Evolutionary conservation across 2,113 vertebrate genomes (phyloP).

Genomic region (Nothocercus julius): DNA sequence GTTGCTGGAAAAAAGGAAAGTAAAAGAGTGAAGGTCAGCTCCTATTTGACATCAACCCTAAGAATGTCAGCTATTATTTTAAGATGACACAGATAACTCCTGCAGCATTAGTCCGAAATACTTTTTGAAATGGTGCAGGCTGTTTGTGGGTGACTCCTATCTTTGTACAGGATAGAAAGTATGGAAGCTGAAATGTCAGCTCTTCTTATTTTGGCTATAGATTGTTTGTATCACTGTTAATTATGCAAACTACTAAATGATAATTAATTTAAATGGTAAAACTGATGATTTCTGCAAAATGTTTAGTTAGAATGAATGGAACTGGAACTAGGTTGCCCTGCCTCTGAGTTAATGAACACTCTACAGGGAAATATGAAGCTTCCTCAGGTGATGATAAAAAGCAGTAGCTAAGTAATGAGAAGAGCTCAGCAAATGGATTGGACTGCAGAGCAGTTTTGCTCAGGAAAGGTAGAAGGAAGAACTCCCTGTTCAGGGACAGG

Average conservation of each 20-base stretch:
- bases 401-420: not conserved
- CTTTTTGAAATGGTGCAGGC: not conserved
- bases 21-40: not conserved
- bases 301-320: not conserved
- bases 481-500: not conserved
- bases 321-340: not conserved
- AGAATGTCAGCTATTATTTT: not conserved
- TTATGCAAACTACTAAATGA: not conserved
- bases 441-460: not conserved
- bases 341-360: not conserved
- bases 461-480: not conserved
- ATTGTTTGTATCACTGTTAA: not conserved
- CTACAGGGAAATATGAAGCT: not conserved
- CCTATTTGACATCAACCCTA: not conserved
- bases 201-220: not conserved
- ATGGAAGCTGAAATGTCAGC: not conserved
- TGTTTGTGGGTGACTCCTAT: not conserved
- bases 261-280: conserved; percentile 29
- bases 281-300: not conserved
- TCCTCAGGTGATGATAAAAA: not conserved
- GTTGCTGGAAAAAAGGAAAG: not conserved
- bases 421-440: not conserved
- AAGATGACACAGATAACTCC: not conserved
- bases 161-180: not conserved
- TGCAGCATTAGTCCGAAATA: not conserved